Percentiles rank a stretch among this genome's conserved stretches.
Conservation (phyloP, 2,797 vertebrate species). For the Chaetodon trifasciatus region DNA sequence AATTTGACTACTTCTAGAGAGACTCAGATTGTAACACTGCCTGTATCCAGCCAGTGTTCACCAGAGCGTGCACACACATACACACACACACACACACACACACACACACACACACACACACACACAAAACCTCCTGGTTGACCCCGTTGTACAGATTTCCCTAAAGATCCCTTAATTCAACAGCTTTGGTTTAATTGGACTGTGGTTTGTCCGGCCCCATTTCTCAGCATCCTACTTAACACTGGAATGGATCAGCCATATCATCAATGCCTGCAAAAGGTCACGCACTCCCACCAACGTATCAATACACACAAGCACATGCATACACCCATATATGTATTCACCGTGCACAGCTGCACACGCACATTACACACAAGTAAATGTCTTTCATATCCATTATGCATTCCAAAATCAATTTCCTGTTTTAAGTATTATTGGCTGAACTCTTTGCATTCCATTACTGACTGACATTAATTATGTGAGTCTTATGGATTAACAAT, state of each 20-base stretch:
- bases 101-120: constrained; percentile 12
- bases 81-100: constrained; percentile 14
- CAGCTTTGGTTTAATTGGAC: constrained; percentile 78
- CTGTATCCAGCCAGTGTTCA: constrained; percentile 39
- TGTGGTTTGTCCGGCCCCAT: constrained; percentile 66
- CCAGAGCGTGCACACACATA: constrained; percentile 13
- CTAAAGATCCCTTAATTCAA: constrained; percentile 75
- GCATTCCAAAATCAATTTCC: constrained; percentile 69
- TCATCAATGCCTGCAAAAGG: constrained; percentile 59
- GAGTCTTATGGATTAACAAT: constrained; percentile 71
- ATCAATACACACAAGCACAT: constrained; percentile 16
- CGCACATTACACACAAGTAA: constrained; percentile 12
- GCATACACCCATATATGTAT: not conserved
- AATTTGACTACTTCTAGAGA: constrained; percentile 29
- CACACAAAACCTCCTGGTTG: constrained; percentile 29
- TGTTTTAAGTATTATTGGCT: constrained; percentile 64
- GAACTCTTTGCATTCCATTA: constrained; percentile 55
- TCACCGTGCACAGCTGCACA: not conserved
- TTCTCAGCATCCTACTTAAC: constrained; percentile 68
- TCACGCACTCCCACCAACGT: constrained; percentile 33
- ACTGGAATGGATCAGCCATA: constrained; percentile 59
- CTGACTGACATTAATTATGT: constrained; percentile 60
- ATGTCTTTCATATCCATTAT: constrained; percentile 24
- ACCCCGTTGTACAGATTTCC: constrained; percentile 70
- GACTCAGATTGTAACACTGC: constrained; percentile 40